Percentiles rank a stretch among this genome's conserved stretches.
Evolutionary conservation across 2,888 invertebrate species (phyloP).

Genomic region (Copidosoma aretas): DNA sequence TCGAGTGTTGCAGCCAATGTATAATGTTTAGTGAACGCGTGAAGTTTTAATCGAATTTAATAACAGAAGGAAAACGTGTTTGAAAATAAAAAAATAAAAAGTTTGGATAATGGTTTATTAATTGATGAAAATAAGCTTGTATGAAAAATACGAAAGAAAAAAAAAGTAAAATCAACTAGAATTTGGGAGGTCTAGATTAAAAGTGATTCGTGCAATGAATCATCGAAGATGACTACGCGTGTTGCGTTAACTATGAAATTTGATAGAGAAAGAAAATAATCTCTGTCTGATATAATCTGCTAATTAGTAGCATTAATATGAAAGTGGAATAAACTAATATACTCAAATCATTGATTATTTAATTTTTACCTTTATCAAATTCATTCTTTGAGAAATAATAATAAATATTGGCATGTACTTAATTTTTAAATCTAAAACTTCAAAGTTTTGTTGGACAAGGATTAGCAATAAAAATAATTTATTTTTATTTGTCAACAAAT

Average conservation of each 20-base stretch:
- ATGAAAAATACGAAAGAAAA: background rate
- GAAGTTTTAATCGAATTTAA: constrained; percentile 11
- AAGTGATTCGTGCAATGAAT: constrained; percentile 41
- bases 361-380: constrained; percentile 20
- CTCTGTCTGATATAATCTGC: constrained; percentile 48
- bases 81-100: background rate
- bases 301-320: constrained; percentile 54
- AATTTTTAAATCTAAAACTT: background rate
- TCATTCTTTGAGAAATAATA: background rate
- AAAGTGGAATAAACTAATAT: constrained; percentile 54
- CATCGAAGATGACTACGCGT: constrained; percentile 38
- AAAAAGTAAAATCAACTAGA: background rate
- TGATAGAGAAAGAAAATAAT: constrained; percentile 22
- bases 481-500: background rate
- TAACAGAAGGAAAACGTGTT: background rate
- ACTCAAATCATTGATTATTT: constrained; percentile 19
- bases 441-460: too few species aligned
- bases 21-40: constrained; percentile 33
- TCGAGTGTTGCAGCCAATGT: constrained; percentile 29
- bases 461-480: too few species aligned
- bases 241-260: constrained; percentile 27
- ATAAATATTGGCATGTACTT: background rate
- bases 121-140: background rate
- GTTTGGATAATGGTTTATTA: background rate
- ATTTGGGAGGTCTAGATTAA: constrained; percentile 14